phyloP scores from a whole-genome alignment of 2,888 invertebrate species.

The Apomyelois bistriatella region DNA sequence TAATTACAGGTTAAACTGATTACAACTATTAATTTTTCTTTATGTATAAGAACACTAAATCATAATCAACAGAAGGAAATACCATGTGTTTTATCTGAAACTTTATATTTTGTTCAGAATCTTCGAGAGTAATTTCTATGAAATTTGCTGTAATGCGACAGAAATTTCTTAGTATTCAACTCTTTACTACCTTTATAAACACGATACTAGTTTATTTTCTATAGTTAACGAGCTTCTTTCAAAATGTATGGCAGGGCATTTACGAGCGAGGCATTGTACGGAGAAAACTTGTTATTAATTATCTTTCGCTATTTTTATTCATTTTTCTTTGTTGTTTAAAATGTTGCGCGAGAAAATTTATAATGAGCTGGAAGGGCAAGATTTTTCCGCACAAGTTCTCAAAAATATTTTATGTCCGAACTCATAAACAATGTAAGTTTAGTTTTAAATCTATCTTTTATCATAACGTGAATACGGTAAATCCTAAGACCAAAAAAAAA shows the following conservation, averaged over 20 bases:
- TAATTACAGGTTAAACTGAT: too few species aligned
- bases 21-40: too few species aligned
- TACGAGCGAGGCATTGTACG: background rate
- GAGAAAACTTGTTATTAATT: slow-evolving; percentile 5
- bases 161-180: background rate
- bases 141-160: background rate
- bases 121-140: too few species aligned
- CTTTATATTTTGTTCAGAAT: too few species aligned
- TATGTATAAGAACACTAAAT: too few species aligned
- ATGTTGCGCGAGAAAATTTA: background rate
- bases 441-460: too few species aligned
- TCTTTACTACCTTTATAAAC: background rate
- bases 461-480: too few species aligned
- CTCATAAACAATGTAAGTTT: too few species aligned
- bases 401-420: background rate
- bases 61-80: too few species aligned
- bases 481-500: too few species aligned
- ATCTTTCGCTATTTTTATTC: slow-evolving; percentile 1
- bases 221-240: background rate
- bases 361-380: background rate
- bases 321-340: background rate
- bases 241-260: slow-evolving; percentile 1
- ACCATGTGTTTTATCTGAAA: too few species aligned
- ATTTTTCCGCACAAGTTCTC: background rate
- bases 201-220: background rate